Conservation (phyloP, 2,888 invertebrate genomes). For the Epistrophe grossulariae region DNA sequence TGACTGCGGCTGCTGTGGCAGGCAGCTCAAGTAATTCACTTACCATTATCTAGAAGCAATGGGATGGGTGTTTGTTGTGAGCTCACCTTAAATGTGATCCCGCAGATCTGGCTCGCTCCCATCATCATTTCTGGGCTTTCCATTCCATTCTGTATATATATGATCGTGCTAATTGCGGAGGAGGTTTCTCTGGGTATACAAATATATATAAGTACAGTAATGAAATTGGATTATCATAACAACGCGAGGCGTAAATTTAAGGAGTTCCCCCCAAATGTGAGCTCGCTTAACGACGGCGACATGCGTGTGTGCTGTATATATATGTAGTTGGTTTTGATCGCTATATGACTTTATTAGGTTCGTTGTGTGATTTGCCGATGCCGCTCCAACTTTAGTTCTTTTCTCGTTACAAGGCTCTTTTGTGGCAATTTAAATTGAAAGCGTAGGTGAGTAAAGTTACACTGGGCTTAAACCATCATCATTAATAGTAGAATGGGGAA, state of each 20-base stretch:
- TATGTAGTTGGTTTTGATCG: constrained; percentile 41
- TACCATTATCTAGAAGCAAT: constrained; percentile 70
- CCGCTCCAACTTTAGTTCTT: constrained; percentile 42
- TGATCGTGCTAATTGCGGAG: constrained; percentile 69
- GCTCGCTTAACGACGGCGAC: constrained; percentile 33
- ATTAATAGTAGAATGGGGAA: background rate
- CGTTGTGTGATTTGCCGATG: constrained; percentile 33
- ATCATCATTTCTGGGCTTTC: constrained; percentile 3
- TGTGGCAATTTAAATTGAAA: constrained; percentile 60
- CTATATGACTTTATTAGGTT: constrained; percentile 72
- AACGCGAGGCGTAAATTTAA: constrained; percentile 72
- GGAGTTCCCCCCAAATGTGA: constrained; percentile 64
- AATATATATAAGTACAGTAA: constrained; percentile 19
- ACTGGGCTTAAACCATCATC: constrained; percentile 33
- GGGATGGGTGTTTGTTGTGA: constrained; percentile 67
- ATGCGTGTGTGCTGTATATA: constrained; percentile 60
- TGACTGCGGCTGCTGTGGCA: constrained; percentile 11
- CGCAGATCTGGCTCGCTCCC: constrained; percentile 30
- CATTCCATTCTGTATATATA: background rate
- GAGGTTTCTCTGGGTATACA: constrained; percentile 41
- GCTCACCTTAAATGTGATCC: constrained; percentile 41
- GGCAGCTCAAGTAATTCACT: constrained; percentile 53
- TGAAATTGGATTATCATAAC: constrained; percentile 74
- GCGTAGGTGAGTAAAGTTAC: constrained; percentile 70
- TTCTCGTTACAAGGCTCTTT: constrained; percentile 55